phyloP scores from a whole-genome alignment of 1,140 invertebrate genomes.

The Sipha flava region DNA sequence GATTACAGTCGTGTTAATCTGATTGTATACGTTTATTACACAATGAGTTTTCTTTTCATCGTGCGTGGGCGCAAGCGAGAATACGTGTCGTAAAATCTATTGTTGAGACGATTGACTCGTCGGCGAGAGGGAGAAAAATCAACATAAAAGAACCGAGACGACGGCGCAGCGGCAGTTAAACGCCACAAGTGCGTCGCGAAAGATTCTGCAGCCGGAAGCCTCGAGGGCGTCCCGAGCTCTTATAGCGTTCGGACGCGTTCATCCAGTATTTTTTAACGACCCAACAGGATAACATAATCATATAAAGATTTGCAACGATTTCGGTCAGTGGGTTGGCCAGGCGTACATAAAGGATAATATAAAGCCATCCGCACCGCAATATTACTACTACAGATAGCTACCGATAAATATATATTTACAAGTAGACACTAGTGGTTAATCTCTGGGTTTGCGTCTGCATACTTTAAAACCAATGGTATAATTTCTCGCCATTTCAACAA shows the following conservation, averaged over 20 bases:
- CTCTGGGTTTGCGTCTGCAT: too few relatives aligned
- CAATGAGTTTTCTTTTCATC: not conserved
- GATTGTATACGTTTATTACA: too few relatives aligned
- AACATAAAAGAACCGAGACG: not conserved
- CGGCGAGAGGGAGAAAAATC: not conserved
- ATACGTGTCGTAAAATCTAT: not conserved
- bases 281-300: not conserved
- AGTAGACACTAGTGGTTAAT: too few relatives aligned
- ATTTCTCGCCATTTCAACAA: too few relatives aligned
- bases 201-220: not conserved
- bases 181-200: not conserved
- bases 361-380: too few relatives aligned
- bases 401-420: too few relatives aligned
- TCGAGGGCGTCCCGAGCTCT: not conserved
- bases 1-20: too few relatives aligned
- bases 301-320: not conserved
- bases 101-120: not conserved
- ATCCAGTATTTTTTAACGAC: not conserved
- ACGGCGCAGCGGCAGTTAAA: not conserved
- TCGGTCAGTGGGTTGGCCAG: too few relatives aligned
- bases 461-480: too few relatives aligned
- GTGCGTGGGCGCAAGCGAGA: not conserved
- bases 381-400: too few relatives aligned
- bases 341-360: too few relatives aligned
- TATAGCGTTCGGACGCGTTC: not conserved